These are phyloP conservation scores for Popillia japonica DNA, from an alignment of 1,140 invertebrate genomes.

Conservation along the genomic window DNA sequence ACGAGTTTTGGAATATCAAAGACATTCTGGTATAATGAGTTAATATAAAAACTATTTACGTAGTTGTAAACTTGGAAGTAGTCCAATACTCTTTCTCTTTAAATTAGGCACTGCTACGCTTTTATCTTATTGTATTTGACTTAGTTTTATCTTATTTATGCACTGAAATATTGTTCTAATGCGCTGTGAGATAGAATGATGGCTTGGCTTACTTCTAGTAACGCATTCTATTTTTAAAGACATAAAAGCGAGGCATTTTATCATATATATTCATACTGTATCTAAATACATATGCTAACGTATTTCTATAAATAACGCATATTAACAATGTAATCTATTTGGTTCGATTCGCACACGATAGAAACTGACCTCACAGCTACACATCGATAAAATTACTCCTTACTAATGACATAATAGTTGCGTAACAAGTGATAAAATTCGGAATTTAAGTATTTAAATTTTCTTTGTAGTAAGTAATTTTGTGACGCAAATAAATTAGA, in stretches of 20 bases:
- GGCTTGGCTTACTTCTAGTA: neutral
- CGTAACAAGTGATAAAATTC: no score
- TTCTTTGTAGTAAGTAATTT: no score
- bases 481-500: no score
- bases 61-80: conserved; percentile 15
- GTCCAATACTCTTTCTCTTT: conserved; percentile 12
- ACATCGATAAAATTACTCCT: no score
- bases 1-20: conserved; percentile 10
- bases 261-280: neutral
- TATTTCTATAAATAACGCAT: no score
- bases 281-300: no score
- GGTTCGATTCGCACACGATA: no score
- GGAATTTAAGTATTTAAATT: no score
- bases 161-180: conserved; percentile 19
- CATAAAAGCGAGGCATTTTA: neutral
- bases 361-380: no score
- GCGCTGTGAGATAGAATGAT: neutral
- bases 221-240: neutral
- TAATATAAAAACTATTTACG: conserved; percentile 35
- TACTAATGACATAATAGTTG: no score
- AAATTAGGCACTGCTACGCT: conserved; percentile 20
- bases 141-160: neutral
- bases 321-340: no score
- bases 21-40: conserved; percentile 14
- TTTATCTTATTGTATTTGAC: conserved; percentile 23